Conservation (phyloP, 2,113 vertebrate species). For the Syngnathus floridae region DNA sequence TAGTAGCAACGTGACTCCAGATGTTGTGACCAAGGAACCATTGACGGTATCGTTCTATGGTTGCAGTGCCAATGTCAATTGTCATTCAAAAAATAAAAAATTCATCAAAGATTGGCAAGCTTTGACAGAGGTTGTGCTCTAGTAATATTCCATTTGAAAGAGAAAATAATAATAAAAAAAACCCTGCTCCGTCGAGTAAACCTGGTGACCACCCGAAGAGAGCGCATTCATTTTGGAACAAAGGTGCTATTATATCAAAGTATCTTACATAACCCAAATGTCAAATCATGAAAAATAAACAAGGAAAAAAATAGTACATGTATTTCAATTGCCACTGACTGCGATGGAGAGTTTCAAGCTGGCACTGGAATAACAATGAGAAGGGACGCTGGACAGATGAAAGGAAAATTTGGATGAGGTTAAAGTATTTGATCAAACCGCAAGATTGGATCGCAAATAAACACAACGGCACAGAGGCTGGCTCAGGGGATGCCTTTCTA, state of each 20-base stretch:
- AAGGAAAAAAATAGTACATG: background rate
- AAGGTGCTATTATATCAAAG: conserved; percentile 14
- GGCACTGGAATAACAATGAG: background rate
- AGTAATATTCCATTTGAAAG: too few species aligned
- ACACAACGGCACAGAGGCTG: background rate
- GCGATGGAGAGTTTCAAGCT: background rate
- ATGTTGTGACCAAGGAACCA: conserved; percentile 63
- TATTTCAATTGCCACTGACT: background rate
- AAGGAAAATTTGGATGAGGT: background rate
- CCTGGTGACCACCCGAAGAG: conserved; percentile 11
- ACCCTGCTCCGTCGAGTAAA: background rate
- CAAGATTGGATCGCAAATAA: background rate
- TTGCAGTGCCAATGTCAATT: background rate
- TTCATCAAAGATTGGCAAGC: background rate
- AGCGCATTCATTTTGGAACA: conserved; percentile 24
- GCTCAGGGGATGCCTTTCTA: background rate
- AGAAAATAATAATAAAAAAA: background rate
- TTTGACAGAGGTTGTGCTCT: background rate
- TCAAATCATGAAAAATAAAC: background rate
- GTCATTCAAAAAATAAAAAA: background rate
- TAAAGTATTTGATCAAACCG: background rate
- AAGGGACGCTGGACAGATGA: background rate
- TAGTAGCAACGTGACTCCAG: conserved; percentile 42
- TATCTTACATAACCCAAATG: background rate
- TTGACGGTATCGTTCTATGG: too few species aligned